These are phyloP conservation scores for Deroplatys truncata DNA, from an alignment of 2,888 invertebrate genomes.

Conservation along the genomic window DNA sequence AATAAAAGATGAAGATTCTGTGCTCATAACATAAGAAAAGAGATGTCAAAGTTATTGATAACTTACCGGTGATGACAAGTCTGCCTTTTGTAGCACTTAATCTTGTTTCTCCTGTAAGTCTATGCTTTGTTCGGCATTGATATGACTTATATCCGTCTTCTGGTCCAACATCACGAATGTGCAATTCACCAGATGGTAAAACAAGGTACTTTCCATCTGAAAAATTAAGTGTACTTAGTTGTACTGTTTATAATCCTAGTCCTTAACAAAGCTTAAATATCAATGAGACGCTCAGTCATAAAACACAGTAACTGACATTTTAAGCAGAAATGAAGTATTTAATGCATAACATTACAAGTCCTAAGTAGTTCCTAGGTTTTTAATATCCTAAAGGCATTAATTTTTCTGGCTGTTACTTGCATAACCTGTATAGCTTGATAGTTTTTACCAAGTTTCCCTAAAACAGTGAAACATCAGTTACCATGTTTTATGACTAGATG, in stretches of 20 bases:
- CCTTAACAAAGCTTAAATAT: not conserved
- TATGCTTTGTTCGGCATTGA: conserved; percentile 90
- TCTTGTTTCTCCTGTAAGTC: conserved; percentile 87
- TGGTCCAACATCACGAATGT: conserved; percentile 91
- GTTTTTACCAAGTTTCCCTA: too few species aligned
- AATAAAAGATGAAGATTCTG: not conserved
- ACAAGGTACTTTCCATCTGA: conserved; percentile 94
- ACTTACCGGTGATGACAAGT: conserved; percentile 92
- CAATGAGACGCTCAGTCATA: not conserved
- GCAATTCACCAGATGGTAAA: conserved; percentile 89
- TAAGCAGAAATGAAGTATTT: too few species aligned
- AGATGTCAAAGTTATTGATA: not conserved
- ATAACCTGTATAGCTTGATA: too few species aligned
- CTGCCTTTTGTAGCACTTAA: conserved; percentile 90
- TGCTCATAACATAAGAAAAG: not conserved
- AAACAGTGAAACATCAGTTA: too few species aligned
- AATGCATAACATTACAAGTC: too few species aligned
- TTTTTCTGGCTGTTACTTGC: too few species aligned
- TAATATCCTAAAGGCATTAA: too few species aligned
- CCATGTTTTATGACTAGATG: too few species aligned
- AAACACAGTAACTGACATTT: too few species aligned
- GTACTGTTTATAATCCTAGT: not conserved
- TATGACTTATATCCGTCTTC: conserved; percentile 93
- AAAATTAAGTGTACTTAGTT: conserved; percentile 5
- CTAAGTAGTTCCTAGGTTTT: too few species aligned